Percentiles rank a stretch among this genome's conserved stretches.
Conservation (phyloP, 2,888 invertebrate genomes). For the Tipula confusa region DNA sequence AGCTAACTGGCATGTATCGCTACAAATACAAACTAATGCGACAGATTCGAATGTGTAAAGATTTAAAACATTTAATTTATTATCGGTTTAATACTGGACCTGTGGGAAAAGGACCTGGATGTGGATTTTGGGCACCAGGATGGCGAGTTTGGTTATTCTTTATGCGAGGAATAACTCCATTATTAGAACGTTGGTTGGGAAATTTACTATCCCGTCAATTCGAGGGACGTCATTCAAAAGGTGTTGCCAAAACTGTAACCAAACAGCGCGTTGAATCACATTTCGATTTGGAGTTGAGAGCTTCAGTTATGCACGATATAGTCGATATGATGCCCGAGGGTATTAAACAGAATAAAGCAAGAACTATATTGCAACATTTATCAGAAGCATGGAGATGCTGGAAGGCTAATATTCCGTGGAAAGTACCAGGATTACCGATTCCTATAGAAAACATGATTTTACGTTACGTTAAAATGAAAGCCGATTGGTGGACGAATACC, state of each 20-base stretch:
- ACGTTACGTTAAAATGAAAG: conserved; percentile 99
- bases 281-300: conserved; percentile 96
- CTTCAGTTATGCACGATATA: conserved; percentile 96
- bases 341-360: conserved; percentile 99
- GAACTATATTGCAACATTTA: conserved; percentile 97
- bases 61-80: conserved; percentile 97
- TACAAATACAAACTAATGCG: conserved; percentile 98
- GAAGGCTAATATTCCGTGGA: conserved; percentile 99
- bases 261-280: conserved; percentile 99
- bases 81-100: conserved; percentile 98
- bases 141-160: conserved; percentile 99
- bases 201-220: conserved; percentile 97
- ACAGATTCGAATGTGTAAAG: conserved; percentile 99
- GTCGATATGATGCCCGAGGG: conserved; percentile 99
- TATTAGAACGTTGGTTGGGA: conserved; percentile 98
- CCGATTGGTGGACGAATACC: conserved; percentile 99
- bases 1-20: conserved; percentile 98
- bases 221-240: conserved; percentile 98
- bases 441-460: conserved; percentile 99
- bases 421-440: conserved; percentile 97
- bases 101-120: conserved; percentile 97
- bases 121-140: conserved; percentile 97
- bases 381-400: conserved; percentile 99
- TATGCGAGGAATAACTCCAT: conserved; percentile 97
- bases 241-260: conserved; percentile 99